phyloP scores from a whole-genome alignment of 2,797 vertebrate genomes.

The Coccyzus lansbergi region DNA sequence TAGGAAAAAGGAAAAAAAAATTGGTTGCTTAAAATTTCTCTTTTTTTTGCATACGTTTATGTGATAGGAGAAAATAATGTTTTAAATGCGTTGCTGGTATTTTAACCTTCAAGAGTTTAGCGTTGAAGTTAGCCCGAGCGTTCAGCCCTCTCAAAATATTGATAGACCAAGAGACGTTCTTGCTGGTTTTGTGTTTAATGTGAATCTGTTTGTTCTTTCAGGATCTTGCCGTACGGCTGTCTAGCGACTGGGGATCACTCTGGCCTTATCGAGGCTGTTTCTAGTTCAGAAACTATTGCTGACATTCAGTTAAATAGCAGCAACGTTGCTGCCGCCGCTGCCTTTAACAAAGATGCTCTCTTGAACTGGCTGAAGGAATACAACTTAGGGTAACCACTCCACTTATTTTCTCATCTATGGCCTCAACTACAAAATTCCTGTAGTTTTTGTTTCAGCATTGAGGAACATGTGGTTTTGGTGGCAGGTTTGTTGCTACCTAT shows the following conservation, averaged over 20 bases:
- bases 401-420: background rate
- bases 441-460: background rate
- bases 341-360: constrained; percentile 98
- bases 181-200: background rate
- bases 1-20: background rate
- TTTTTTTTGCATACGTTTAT: background rate
- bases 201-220: constrained; percentile 63
- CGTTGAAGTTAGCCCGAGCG: background rate
- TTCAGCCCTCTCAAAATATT: background rate
- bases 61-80: background rate
- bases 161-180: background rate
- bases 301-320: constrained; percentile 98
- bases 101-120: background rate
- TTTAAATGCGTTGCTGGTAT: background rate
- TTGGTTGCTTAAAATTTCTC: background rate
- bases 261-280: constrained; percentile 96
- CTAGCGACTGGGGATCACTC: constrained; percentile 96
- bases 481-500: background rate
- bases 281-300: constrained; percentile 94
- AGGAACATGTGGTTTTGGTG: background rate
- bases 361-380: constrained; percentile 98
- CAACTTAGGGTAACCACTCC: constrained; percentile 88
- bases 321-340: constrained; percentile 95
- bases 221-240: constrained; percentile 96
- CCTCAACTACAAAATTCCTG: background rate